Conservation (phyloP, 1,140 invertebrate species). For the Watersipora subatra region DNA sequence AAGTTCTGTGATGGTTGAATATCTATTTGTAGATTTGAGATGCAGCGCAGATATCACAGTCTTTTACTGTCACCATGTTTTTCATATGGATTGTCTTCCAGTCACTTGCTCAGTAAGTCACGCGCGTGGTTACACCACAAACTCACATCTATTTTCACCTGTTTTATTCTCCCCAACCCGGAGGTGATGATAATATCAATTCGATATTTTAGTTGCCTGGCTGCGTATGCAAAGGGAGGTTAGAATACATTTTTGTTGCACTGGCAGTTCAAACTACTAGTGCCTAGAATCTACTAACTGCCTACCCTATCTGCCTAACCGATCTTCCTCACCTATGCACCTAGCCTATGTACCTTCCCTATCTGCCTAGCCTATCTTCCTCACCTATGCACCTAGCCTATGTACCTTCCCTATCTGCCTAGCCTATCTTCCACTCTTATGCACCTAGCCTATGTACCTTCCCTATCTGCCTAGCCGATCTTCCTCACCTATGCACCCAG, state of each 20-base stretch:
- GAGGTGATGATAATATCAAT: not conserved
- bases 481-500: too few relatives aligned
- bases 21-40: slow-evolving; percentile 39
- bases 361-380: too few relatives aligned
- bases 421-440: too few relatives aligned
- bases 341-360: too few relatives aligned
- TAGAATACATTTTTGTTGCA: not conserved
- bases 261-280: not conserved
- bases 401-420: too few relatives aligned
- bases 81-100: slow-evolving; percentile 67
- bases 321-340: too few relatives aligned
- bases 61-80: slow-evolving; percentile 78
- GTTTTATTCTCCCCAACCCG: not conserved
- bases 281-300: not conserved
- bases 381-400: too few relatives aligned
- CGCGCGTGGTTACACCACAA: not conserved
- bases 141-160: not conserved
- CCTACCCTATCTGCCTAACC: too few relatives aligned
- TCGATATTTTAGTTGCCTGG: not conserved
- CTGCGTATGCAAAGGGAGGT: not conserved
- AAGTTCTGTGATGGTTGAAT: slow-evolving; percentile 4
- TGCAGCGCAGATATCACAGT: slow-evolving; percentile 55
- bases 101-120: slow-evolving; percentile 17
- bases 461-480: too few relatives aligned
- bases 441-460: too few relatives aligned